Base-by-base conservation (phyloP, 2,113 vertebrate genomes). In the Beaufortia kweichowensis region DNA sequence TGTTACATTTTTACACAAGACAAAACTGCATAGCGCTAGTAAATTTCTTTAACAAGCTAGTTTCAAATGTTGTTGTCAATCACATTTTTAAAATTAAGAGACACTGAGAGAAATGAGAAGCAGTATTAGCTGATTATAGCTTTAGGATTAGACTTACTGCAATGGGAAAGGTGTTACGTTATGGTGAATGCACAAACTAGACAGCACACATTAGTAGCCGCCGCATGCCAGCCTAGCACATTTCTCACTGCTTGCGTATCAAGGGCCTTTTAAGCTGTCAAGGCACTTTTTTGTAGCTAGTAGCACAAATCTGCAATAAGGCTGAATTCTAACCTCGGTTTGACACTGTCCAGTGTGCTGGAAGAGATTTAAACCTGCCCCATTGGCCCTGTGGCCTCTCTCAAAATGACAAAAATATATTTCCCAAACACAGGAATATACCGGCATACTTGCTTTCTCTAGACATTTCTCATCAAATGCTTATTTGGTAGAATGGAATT, bases 281-380 rank as follows among this genome's bases (percentile, higher is more conserved):
- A 69, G 73, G 62, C 69, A 75, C 50, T 76, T 79, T 67, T 53
- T 76, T 68, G 43, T 71, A 14, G 57, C 48, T 35, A 70, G 55
- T 33, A 66, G 33, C 35, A 79, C 33, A 56, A 67, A 61, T 78
- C 53, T 35, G 48, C 26, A 77, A 62, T 64, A 81, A 73, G 31
- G n/a, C 55, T 66, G 69, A 66, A 75, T 74, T 78, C 77, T 76
- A 39, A 31, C 80, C 77, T 78, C 66, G 59, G 39, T 55, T 48
- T 53, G 55, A 61, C 26, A 50, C 53, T 39, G 33, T 59, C 60
- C 66, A 17, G 5, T 70, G 65, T 70, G 66, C 72, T 80, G 46
- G 46, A 80, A 48, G 46, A 70, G 66, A 76, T 70, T 57, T 71
- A 76, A 76, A 69, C 64, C 55, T 55, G 61, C 14, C 26, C 46